These are phyloP conservation scores for Chrysina gloriosa DNA, from an alignment of 2,888 invertebrate species.

Conservation along the genomic window DNA sequence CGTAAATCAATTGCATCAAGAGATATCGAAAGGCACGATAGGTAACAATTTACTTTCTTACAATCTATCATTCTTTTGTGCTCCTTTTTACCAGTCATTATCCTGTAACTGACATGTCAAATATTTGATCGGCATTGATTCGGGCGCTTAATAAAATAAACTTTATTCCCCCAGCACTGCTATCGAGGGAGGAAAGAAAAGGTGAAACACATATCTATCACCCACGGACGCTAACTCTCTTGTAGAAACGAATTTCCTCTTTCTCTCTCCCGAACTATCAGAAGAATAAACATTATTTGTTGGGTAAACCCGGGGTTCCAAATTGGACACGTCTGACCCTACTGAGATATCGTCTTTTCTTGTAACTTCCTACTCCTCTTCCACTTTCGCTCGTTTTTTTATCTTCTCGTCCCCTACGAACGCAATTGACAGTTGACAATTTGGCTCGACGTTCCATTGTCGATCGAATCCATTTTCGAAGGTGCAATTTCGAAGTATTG, in stretches of 20 bases:
- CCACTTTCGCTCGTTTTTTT: conserved; percentile 4
- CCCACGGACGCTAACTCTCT: not conserved
- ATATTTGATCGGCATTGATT: conserved; percentile 30
- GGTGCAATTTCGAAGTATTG: conserved; percentile 29
- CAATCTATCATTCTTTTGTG: too few species aligned
- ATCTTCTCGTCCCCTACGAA: conserved; percentile 3
- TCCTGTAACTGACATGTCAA: conserved; percentile 30
- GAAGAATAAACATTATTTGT: conserved; percentile 41
- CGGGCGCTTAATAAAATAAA: conserved; percentile 24
- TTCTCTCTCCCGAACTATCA: conserved; percentile 14
- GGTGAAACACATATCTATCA: conserved; percentile 13
- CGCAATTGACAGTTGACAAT: conserved; percentile 39
- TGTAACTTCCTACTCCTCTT: not conserved
- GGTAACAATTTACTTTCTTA: too few species aligned
- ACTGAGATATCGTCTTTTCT: conserved; percentile 24
- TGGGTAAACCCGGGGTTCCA: conserved; percentile 41
- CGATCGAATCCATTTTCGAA: conserved; percentile 30
- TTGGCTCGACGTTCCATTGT: conserved; percentile 29
- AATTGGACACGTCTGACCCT: conserved; percentile 44
- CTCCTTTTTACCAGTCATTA: conserved; percentile 8
- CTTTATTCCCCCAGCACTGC: not conserved
- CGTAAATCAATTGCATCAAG: too few species aligned
- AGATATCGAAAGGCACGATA: too few species aligned
- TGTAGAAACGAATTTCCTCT: conserved; percentile 1
- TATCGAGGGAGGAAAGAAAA: not conserved